phyloP scores from a whole-genome alignment of 2,888 invertebrate species.

The Osmoderma eremita region DNA sequence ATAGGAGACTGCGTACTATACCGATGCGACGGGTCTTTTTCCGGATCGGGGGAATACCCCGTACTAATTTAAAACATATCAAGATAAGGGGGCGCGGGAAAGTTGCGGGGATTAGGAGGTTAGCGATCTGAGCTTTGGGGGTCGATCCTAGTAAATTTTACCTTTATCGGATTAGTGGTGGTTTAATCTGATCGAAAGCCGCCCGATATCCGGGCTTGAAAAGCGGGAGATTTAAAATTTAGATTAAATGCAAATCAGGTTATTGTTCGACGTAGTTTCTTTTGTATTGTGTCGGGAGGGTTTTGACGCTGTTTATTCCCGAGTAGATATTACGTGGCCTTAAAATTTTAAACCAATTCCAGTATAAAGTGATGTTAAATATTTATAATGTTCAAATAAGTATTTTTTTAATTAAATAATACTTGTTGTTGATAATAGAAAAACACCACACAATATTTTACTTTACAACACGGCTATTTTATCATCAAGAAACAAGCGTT shows the following conservation, averaged over 20 bases:
- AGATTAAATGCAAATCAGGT: not conserved
- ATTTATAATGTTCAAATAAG: no score
- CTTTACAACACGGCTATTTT: no score
- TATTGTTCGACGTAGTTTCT: not conserved
- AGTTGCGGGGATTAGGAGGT: conserved; percentile 1
- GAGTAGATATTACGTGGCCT: no score
- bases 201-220: not conserved
- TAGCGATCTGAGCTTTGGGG: not conserved
- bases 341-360: no score
- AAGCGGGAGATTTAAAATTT: conserved; percentile 22
- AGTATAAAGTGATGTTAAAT: no score
- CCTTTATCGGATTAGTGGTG: conserved; percentile 7
- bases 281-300: no score
- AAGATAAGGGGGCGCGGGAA: conserved; percentile 8
- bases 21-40: conserved; percentile 1
- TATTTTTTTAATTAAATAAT: no score
- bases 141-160: conserved; percentile 15
- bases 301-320: no score
- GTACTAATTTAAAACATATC: conserved; percentile 30
- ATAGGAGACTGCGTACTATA: not conserved
- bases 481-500: no score
- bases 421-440: no score
- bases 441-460: no score
- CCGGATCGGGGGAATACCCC: not conserved
- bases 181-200: conserved; percentile 10